These are phyloP conservation scores for Chironomus riparius DNA, from an alignment of 2,888 invertebrate species.

Conservation along the genomic window DNA sequence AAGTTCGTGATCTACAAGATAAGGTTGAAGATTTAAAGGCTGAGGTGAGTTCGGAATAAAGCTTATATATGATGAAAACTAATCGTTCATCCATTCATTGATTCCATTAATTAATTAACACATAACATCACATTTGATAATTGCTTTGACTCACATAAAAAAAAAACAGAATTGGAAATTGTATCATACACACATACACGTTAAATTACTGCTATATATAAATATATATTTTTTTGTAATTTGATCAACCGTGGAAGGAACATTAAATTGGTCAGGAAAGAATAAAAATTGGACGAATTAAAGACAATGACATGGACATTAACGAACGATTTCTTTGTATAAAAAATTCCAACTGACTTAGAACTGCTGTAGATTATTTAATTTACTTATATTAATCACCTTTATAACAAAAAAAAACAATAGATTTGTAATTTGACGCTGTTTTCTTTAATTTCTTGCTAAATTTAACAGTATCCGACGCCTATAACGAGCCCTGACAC, in stretches of 20 bases:
- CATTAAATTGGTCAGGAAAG: too few relatives aligned
- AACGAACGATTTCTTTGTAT: too few relatives aligned
- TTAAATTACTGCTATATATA: not conserved
- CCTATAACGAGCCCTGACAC: conserved; percentile 80
- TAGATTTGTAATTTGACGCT: not conserved
- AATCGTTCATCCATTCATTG: not conserved
- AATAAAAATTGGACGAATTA: too few relatives aligned
- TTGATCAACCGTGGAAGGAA: too few relatives aligned
- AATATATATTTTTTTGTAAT: too few relatives aligned
- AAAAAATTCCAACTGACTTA: not conserved
- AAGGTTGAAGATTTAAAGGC: conserved; percentile 87
- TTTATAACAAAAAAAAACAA: not conserved
- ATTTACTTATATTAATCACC: not conserved
- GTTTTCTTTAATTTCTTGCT: not conserved
- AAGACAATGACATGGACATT: too few relatives aligned
- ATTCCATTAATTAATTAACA: not conserved
- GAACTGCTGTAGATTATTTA: not conserved
- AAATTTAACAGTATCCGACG: conserved; percentile 65
- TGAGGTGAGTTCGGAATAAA: conserved; percentile 58
- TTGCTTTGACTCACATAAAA: not conserved
- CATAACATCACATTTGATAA: not conserved
- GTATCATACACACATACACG: not conserved
- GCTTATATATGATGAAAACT: not conserved
- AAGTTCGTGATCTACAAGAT: conserved; percentile 82
- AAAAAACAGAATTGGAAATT: not conserved